Conservation (phyloP, 2,888 invertebrate genomes). For the Drosophila percnosoma region DNA sequence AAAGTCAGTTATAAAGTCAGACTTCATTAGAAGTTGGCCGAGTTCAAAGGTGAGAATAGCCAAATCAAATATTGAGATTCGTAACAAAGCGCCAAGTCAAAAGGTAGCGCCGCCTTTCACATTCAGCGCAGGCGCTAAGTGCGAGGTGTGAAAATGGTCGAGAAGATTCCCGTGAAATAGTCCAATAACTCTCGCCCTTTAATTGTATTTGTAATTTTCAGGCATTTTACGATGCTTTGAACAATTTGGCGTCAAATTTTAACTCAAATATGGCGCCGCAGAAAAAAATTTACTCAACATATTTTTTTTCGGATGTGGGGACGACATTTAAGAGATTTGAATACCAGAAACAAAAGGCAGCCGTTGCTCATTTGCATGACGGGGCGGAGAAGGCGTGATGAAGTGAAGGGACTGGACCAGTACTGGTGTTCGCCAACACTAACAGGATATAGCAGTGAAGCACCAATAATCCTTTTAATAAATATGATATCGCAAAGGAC, state of each 20-base stretch:
- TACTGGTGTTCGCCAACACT: slow-evolving; percentile 62
- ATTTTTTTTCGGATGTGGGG: slow-evolving; percentile 37
- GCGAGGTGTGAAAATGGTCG: slow-evolving; percentile 66
- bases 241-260: slow-evolving; percentile 75
- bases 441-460: slow-evolving; percentile 82
- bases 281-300: slow-evolving; percentile 53
- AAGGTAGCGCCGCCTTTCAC: slow-evolving; percentile 65
- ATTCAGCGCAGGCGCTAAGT: slow-evolving; percentile 59
- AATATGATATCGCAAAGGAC: slow-evolving; percentile 84
- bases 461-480: slow-evolving; percentile 84
- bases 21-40: slow-evolving; percentile 75
- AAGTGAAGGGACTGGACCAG: slow-evolving; percentile 1
- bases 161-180: slow-evolving; percentile 50
- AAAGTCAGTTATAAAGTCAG: slow-evolving; percentile 43
- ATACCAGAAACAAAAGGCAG: slow-evolving; percentile 74
- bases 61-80: slow-evolving; percentile 63
- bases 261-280: slow-evolving; percentile 76
- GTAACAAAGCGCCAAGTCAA: slow-evolving; percentile 68
- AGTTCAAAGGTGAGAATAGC: slow-evolving; percentile 69
- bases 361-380: slow-evolving; percentile 72
- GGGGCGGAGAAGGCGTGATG: slow-evolving; percentile 2
- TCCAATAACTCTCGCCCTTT: slow-evolving; percentile 38
- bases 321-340: neutral
- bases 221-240: slow-evolving; percentile 62
- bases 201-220: slow-evolving; percentile 76